phyloP scores from a whole-genome alignment of 2,797 vertebrate species.

The Gallirallus australis region DNA sequence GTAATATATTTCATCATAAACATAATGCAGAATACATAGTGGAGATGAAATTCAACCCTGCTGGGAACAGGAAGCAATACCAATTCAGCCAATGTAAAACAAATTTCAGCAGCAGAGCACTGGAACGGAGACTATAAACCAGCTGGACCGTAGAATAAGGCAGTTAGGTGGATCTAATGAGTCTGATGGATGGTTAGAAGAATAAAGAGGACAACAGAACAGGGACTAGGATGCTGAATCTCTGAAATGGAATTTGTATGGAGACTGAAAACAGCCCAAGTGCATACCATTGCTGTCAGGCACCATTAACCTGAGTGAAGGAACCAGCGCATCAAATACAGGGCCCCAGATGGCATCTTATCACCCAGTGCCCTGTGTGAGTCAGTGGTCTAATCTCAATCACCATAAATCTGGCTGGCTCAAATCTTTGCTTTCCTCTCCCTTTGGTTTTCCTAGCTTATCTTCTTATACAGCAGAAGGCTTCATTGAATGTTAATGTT shows the following conservation, averaged over 20 bases:
- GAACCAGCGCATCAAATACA: background rate
- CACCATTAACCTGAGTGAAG: background rate
- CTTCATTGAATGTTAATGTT: background rate
- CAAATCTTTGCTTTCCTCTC: background rate
- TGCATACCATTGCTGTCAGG: rapidly evolving
- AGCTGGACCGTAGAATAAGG: background rate
- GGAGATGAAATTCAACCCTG: background rate
- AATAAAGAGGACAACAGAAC: background rate
- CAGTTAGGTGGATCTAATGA: background rate
- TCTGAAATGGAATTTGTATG: background rate
- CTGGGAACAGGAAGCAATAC: background rate
- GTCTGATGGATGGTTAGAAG: background rate
- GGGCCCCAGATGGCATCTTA: background rate
- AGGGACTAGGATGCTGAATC: background rate
- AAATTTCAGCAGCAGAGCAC: background rate
- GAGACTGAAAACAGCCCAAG: background rate
- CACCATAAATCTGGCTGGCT: background rate
- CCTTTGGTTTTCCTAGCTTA: background rate
- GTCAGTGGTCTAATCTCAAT: background rate
- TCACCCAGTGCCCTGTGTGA: background rate
- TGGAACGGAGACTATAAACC: background rate
- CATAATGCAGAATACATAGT: background rate
- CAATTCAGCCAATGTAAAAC: background rate
- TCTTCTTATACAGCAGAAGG: background rate
- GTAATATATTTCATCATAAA: background rate